Base-by-base conservation (phyloP, 2,797 vertebrate genomes). In the Knipowitschia caucasica region DNA sequence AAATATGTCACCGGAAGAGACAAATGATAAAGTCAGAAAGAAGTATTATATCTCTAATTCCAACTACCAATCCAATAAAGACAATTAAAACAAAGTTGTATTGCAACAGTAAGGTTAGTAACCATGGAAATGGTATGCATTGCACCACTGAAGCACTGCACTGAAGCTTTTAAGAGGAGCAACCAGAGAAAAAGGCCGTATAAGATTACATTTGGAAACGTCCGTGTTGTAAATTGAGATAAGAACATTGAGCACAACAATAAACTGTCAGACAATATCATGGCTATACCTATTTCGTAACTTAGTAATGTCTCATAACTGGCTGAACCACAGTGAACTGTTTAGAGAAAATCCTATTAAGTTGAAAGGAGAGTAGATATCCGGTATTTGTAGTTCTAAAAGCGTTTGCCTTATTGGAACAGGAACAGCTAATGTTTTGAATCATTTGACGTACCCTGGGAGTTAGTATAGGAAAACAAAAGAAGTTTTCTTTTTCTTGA, bases 341-440 rank as follows among this genome's bases (percentile, higher is more conserved):
- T 77, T 67, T 73, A 76, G 73, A 70, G 64, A 60, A 77, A 84
- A 78, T 69, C 52, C 59, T 66, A 80, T 77, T 71, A 77, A 59
- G 78, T 73, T 59, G 63, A 76, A 61, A 75, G 59, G 56, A 67
- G 71, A 67, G 46, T 30, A 53, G 64, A 69, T 73, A 73, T 78
- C 45, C 73, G 49, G 59, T 73, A 69, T 73, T 63, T 74, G 73
- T 74, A 40, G 67, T 24, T 56, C 38, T 23, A 56, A 15, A 25
- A 49, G 39, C 49, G 66, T 58, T 27, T 56, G 73, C 67, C 72
- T 67, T 29, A 78, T 71, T 55, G 65, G 54, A 69, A 53, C 62
- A 67, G 61, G 18, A 33, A 49, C 46, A 49, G 20, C 23, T 49
- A 23, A 33, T 49, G 29, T 49, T 49, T 29, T 20, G 44, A 46